Conservation (phyloP, 2,797 vertebrate genomes). For the Anguilla anguilla region DNA sequence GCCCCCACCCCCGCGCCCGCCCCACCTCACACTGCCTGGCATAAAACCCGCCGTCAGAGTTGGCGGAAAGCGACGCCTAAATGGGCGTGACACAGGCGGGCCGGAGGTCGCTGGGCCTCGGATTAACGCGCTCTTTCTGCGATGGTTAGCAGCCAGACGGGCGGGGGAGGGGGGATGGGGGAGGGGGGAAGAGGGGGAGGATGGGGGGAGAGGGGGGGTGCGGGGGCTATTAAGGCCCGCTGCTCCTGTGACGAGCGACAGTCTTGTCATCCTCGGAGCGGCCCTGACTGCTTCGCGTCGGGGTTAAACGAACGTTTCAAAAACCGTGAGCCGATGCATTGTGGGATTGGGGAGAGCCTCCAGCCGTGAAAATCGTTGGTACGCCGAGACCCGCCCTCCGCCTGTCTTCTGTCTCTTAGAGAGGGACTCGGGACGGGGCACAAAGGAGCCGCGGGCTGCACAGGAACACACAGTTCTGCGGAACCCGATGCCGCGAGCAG, state of each 20-base stretch:
- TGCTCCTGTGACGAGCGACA: neutral
- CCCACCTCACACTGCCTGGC: neutral
- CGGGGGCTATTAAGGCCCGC: too few relatives aligned
- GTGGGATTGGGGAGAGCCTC: neutral
- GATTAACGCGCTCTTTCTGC: conserved; percentile 38
- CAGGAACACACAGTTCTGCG: neutral
- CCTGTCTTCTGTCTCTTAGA: neutral
- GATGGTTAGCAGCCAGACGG: conserved; percentile 34
- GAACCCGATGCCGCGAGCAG: neutral
- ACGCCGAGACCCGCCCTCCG: neutral
- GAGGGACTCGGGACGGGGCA: neutral
- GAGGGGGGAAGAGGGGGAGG: too few relatives aligned
- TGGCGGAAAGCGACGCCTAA: neutral
- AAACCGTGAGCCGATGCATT: neutral
- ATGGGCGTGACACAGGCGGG: conserved; percentile 33
- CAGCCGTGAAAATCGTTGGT: neutral
- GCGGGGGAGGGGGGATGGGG: neutral
- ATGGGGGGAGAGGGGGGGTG: too few relatives aligned
- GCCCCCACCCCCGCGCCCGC: too few relatives aligned
- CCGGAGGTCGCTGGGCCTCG: conserved; percentile 36
- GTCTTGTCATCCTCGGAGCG: neutral
- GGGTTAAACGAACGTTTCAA: neutral
- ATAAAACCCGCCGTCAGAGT: too few relatives aligned
- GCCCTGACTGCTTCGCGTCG: neutral
- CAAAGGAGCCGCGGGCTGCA: neutral